Evolutionary conservation across 2,113 vertebrate species (phyloP).

Genomic region (Paraplagusia blochii): DNA sequence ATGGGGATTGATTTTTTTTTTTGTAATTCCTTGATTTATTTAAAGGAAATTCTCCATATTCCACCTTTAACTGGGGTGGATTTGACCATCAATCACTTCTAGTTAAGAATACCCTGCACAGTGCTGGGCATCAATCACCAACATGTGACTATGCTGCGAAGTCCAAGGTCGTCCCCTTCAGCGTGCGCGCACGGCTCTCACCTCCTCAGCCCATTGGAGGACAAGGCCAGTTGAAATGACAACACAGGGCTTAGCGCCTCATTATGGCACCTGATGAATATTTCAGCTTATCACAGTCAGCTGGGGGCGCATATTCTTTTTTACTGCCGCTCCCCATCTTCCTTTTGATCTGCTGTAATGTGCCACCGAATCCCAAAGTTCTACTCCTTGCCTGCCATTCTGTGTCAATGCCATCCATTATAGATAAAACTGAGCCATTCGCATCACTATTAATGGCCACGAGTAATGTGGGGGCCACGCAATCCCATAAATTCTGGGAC

Average conservation of each 20-base stretch:
- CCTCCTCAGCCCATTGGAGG: slow-evolving; percentile 23
- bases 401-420: slow-evolving; percentile 59
- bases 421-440: slow-evolving; percentile 61
- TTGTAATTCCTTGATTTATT: neutral
- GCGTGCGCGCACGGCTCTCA: slow-evolving; percentile 5
- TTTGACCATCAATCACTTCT: slow-evolving; percentile 3
- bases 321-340: slow-evolving; percentile 38
- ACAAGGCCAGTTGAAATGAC: slow-evolving; percentile 30
- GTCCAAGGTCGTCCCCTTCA: slow-evolving; percentile 6
- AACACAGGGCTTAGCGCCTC: slow-evolving; percentile 52
- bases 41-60: neutral
- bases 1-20: too few species aligned
- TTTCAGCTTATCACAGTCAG: slow-evolving; percentile 49
- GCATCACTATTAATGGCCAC: slow-evolving; percentile 66
- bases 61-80: neutral
- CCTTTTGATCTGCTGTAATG: slow-evolving; percentile 50
- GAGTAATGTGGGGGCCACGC: slow-evolving; percentile 53
- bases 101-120: slow-evolving; percentile 20
- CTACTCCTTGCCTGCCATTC: slow-evolving; percentile 50
- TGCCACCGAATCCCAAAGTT: slow-evolving; percentile 56
- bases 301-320: slow-evolving; percentile 45
- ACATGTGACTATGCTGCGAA: slow-evolving; percentile 18
- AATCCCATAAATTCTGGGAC: slow-evolving; percentile 52
- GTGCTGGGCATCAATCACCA: slow-evolving; percentile 8
- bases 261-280: slow-evolving; percentile 63